Conservation (phyloP, 2,888 invertebrate species). For the Pseudococcus jackbeardsleyi region DNA sequence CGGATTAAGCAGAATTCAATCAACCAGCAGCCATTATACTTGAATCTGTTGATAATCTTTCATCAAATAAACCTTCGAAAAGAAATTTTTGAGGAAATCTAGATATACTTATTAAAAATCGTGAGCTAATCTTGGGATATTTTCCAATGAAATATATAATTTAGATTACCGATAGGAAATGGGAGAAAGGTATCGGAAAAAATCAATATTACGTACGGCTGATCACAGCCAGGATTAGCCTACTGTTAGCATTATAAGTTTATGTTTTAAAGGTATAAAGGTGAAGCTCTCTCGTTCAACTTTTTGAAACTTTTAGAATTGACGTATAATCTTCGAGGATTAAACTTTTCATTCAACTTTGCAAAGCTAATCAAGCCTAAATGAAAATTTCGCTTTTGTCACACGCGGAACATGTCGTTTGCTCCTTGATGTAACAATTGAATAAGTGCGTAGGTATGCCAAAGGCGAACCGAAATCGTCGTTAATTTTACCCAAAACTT, state of each 20-base stretch:
- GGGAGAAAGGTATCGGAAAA: not conserved
- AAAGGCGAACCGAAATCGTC: not conserved
- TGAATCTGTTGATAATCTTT: too few relatives aligned
- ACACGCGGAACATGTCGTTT: not conserved
- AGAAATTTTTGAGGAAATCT: too few relatives aligned
- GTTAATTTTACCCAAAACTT: not conserved
- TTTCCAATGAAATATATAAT: too few relatives aligned
- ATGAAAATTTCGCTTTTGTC: slow-evolving; percentile 51
- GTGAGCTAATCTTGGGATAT: too few relatives aligned
- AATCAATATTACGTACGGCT: not conserved
- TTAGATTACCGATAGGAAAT: not conserved
- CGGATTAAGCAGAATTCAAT: too few relatives aligned
- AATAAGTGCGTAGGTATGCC: not conserved
- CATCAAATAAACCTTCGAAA: too few relatives aligned
- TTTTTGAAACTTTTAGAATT: slow-evolving; percentile 29
- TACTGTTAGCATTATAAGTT: not conserved
- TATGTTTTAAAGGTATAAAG: not conserved
- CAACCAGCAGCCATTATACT: too few relatives aligned
- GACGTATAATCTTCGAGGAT: slow-evolving; percentile 44
- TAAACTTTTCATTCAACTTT: slow-evolving; percentile 43
- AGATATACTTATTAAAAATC: too few relatives aligned
- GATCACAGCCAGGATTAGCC: slow-evolving; percentile 28
- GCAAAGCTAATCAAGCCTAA: slow-evolving; percentile 5
- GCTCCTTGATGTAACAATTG: not conserved
- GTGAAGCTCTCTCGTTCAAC: not conserved